Conservation (phyloP, 2,888 invertebrate species). For the Drosophila austrosaltans region DNA sequence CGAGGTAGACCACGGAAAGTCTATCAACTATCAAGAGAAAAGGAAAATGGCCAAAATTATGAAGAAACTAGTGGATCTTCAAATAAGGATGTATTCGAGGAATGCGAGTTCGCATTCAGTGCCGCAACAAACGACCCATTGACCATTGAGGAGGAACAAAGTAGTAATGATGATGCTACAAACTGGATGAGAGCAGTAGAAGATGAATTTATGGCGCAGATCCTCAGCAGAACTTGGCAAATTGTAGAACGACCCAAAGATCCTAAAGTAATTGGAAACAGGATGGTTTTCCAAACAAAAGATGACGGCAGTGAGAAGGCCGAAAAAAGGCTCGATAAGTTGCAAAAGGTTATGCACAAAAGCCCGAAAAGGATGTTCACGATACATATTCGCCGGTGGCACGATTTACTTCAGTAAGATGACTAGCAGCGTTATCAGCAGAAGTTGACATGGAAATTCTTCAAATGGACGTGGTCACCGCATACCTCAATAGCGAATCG, state of each 20-base stretch:
- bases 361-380: slow-evolving; percentile 33
- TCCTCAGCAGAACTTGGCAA: slow-evolving; percentile 43
- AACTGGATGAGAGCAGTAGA: slow-evolving; percentile 40
- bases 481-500: too few relatives aligned
- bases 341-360: slow-evolving; percentile 47
- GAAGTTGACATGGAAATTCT: too few relatives aligned
- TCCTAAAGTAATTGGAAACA: slow-evolving; percentile 35
- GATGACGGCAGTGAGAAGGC: neutral
- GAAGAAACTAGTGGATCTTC: too few relatives aligned
- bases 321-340: slow-evolving; percentile 46
- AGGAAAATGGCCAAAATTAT: too few relatives aligned
- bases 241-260: slow-evolving; percentile 31
- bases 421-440: too few relatives aligned
- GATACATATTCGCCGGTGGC: too few relatives aligned
- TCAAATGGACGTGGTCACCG: too few relatives aligned
- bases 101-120: too few relatives aligned
- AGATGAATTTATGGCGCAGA: slow-evolving; percentile 44
- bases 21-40: too few relatives aligned
- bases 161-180: too few relatives aligned
- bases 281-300: neutral
- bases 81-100: too few relatives aligned
- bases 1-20: neutral
- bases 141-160: neutral
- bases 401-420: too few relatives aligned
- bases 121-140: slow-evolving; percentile 8